These are phyloP conservation scores for Jordanella pulchra DNA, from an alignment of 2,797 vertebrate genomes.

Conservation along the genomic window DNA sequence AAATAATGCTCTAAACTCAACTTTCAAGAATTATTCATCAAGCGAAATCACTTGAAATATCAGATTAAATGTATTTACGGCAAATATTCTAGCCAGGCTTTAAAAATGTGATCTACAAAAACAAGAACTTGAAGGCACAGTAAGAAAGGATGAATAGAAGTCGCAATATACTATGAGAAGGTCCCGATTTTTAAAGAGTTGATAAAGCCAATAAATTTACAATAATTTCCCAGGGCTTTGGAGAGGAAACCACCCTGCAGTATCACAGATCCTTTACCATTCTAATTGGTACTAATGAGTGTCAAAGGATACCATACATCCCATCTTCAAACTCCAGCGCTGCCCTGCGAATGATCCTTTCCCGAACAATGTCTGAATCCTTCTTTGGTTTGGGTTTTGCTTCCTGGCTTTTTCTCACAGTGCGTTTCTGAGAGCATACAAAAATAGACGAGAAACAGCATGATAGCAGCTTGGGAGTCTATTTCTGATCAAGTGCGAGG, in stretches of 20 bases:
- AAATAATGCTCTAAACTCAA: not conserved
- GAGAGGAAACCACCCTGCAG: too few species aligned
- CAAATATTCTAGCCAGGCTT: not conserved
- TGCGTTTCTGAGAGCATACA: conserved; percentile 83
- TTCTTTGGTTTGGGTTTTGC: conserved; percentile 84
- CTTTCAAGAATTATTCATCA: not conserved
- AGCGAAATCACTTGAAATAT: not conserved
- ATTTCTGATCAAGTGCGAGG: conserved; percentile 25
- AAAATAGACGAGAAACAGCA: conserved; percentile 14
- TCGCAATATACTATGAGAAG: too few species aligned
- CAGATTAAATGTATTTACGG: not conserved
- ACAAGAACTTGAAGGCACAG: not conserved
- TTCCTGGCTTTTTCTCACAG: conserved; percentile 82
- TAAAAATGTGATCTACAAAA: not conserved
- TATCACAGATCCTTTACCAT: too few species aligned
- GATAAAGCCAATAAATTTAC: too few species aligned
- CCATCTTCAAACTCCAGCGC: conserved; percentile 97
- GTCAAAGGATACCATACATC: conserved; percentile 97
- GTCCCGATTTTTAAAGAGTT: too few species aligned
- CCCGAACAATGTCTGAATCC: conserved; percentile 87
- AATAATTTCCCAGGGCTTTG: too few species aligned
- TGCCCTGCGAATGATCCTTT: conserved; percentile 93
- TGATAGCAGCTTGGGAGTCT: conserved; percentile 24
- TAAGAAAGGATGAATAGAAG: not conserved
- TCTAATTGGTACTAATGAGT: not conserved